Evolutionary conservation across 23 tunicate species (phyloP), one percentile per base, ranked within the genome.

Genomic region (Phallusia fumigata): DNA sequence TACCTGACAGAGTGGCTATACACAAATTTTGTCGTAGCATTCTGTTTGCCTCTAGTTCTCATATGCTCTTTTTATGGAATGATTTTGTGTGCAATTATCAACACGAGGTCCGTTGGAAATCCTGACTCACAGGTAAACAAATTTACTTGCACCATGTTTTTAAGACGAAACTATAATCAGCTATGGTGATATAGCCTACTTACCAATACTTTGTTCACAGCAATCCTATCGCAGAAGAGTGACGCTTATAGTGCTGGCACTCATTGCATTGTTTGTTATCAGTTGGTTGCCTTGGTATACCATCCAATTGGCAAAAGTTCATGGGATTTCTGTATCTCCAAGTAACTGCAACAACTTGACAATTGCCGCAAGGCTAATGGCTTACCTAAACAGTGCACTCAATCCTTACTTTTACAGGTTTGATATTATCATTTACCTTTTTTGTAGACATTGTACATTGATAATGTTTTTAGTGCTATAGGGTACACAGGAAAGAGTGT

Each of bases 391-490:
- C 90, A 94, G 95, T 73, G 90, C 98, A 13, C 81, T 94, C 32
- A 94, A 94, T 83, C 98, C 98, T 1, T 94, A 94, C 50, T 94
- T 94, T 65, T 94, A 94, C 98, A 89, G 98, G 98, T 94, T 74
- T 65, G 47, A 5, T 40, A 10, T 40, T 40, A 40, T 40, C 8
- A 5, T 40, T 40, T 40, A 40, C 47, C 5, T 40, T 40, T 5
- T 40, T 40, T 40, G 47, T 40, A 40, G 47, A 10, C 47, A 40
- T 5, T 40, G 8, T 58, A 58, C 69, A 58, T 6, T 6, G 26
- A n/a, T 21, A 13, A 22, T 21, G 69, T 58, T 58, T 58, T 11
- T 58, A 58, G 18, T 51, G 58, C 18, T 51, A 18, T 6, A 58
- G 28, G 26, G 3, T 58, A 24, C 69, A 58, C 69, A 58, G 13